Evolutionary conservation across 2,888 invertebrate species (phyloP).

Genomic region (Thelaira solivaga): DNA sequence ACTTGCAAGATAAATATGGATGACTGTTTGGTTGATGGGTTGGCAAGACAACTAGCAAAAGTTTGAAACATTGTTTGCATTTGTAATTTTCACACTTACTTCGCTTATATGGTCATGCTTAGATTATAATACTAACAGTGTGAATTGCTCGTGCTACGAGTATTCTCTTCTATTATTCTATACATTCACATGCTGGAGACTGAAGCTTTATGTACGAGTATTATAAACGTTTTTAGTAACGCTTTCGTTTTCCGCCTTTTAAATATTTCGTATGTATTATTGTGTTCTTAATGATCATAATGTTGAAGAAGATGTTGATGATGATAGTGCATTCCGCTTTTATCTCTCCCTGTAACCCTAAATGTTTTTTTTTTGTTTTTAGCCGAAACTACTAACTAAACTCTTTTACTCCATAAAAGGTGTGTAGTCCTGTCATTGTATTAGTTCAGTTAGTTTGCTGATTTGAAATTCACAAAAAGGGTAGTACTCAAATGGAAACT

Average conservation of each 20-base stretch:
- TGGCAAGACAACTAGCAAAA: slow-evolving; percentile 47
- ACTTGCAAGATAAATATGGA: slow-evolving; percentile 1
- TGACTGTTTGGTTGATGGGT: slow-evolving; percentile 27
- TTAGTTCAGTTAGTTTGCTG: slow-evolving; percentile 42
- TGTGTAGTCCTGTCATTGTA: slow-evolving; percentile 7
- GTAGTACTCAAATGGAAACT: slow-evolving; percentile 58
- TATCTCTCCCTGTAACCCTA: background rate
- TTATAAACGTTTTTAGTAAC: slow-evolving; percentile 52
- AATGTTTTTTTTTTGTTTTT: too few relatives aligned
- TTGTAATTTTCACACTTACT: slow-evolving; percentile 65
- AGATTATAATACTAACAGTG: slow-evolving; percentile 62
- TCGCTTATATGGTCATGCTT: slow-evolving; percentile 64
- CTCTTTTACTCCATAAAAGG: slow-evolving; percentile 59
- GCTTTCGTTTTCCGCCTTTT: slow-evolving; percentile 62
- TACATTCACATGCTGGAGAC: background rate
- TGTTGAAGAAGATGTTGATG: slow-evolving; percentile 4
- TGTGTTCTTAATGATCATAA: background rate
- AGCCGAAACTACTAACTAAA: slow-evolving; percentile 36
- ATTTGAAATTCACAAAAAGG: slow-evolving; percentile 54
- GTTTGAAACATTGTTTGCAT: slow-evolving; percentile 64
- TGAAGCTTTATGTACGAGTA: background rate
- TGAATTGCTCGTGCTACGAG: slow-evolving; percentile 62
- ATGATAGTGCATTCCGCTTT: slow-evolving; percentile 21
- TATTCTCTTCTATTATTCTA: slow-evolving; percentile 29
- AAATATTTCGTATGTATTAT: slow-evolving; percentile 53